Base-by-base conservation (phyloP, 2,888 invertebrate species). In the Scaeva pyrastri region DNA sequence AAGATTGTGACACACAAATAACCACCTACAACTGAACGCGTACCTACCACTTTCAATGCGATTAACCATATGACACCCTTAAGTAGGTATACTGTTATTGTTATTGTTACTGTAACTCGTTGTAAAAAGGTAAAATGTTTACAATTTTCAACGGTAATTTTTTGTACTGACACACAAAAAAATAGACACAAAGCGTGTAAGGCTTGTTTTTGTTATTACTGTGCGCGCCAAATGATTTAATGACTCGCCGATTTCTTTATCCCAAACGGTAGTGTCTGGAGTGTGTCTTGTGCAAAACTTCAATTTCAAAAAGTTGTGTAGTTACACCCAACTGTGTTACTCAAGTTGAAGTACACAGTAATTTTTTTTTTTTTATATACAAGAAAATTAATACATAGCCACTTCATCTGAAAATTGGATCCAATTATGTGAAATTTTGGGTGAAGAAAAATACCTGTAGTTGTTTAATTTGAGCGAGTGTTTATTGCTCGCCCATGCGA, bases 61-160 rank as follows among this genome's bases (percentile, higher is more conserved):
- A 79, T 84, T 79, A 79, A 79, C 84, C 58, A 60, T 84, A 66
- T 68, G 84, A 84, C 84, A 84, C 71, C 75, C 64, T 52, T 64
- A 52, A 79, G 70, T 58, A 55, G 73, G 60, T 78, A n/a, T n/a
- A 74, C 71, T 31, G 71, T 70, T 64, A 60, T n/a, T 58, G 21
- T 21, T 21, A 80, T 19, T 31, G 31, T 31, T 31, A 31, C 31
- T 1, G 31, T 31, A 7, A 31, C 8, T 7, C 31, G 5, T 31
- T 5, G 6, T 5, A 74, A 45, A 36, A 12, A 64, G 26, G 16
- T 48, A 56, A 41, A 62, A 45, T 45, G 16, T 62, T 43, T 23
- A 26, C 43, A 62, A 62, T 62, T 62, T 62, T 11, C 11, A 62
- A 48, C 19, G 12, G 50, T n/a, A n/a, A n/a, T 14, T 14, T 1